Base-by-base conservation (phyloP, 2,888 invertebrate genomes). In the Drosophila mimica region DNA sequence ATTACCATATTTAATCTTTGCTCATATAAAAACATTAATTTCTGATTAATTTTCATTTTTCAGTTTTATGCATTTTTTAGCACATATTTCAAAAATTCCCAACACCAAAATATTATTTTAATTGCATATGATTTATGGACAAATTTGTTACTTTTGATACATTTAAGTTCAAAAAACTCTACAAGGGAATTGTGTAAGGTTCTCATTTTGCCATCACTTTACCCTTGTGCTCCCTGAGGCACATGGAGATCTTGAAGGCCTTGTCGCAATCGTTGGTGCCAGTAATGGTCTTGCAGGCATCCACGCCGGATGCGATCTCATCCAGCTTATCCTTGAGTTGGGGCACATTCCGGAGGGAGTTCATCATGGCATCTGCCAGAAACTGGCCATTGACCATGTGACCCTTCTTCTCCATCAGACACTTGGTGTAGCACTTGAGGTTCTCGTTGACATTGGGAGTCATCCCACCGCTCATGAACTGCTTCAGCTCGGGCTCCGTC, bases 331-430 rank as follows among this genome's bases (percentile, higher is more conserved):
- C 86, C 62, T 83, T 82, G 51, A 90, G 62, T 7, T 74, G 70
- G 0, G 92, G 79, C 33, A 82, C 71, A 28, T 75, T 70, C 56
- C 73, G 69, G 2, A 92, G 31, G 4, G 61, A 58, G 3, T 75
- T 64, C 4, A 85, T 25, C 34, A 86, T 15, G 6, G 79, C 81
- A 4, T 76, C 80, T 4, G 77, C 74, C 73, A 91, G 85, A 57
- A 91, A 86, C 43, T 75, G 76, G 0, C 92, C 92, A 49, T 86
- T 82, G 67, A 68, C 79, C 38, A 91, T 61, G 9, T 86, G 71
- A 0, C 92, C 92, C 20, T 90, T 81, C 31, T 91, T 89, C 65
- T 92, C 92, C 86, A 92, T 85, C 51, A 92, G 49, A 52, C 92
- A 92, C 54, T 90, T 90, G 66, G 83, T 58, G 38, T 90, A 83